These are phyloP conservation scores for Nothoprocta perdicaria DNA, from an alignment of 2,113 vertebrate species.

Conservation along the genomic window DNA sequence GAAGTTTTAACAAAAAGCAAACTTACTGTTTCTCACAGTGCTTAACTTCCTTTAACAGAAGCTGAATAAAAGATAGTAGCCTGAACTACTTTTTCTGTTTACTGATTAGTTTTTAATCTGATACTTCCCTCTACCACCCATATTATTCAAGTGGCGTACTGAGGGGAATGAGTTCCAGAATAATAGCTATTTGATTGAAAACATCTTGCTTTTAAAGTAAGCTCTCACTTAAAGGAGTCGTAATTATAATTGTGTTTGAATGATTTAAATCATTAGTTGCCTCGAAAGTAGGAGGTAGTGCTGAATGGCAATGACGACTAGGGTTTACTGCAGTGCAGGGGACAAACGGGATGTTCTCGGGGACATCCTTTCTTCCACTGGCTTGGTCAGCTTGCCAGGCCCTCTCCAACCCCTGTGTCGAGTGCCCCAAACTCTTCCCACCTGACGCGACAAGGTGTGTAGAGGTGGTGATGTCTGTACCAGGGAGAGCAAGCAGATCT, in stretches of 20 bases:
- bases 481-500: background rate
- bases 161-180: background rate
- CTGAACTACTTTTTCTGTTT: background rate
- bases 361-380: too few species aligned
- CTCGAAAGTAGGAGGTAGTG: too few species aligned
- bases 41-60: background rate
- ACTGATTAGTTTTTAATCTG: background rate
- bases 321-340: too few species aligned
- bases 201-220: background rate
- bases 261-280: background rate
- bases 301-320: too few species aligned
- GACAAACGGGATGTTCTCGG: too few species aligned
- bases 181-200: background rate
- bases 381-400: too few species aligned
- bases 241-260: background rate
- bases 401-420: too few species aligned
- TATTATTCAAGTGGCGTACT: background rate
- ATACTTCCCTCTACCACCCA: background rate
- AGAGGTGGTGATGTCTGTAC: background rate
- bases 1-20: accelerated
- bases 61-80: background rate
- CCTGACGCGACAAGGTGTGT: too few species aligned
- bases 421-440: too few species aligned
- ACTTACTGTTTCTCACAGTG: background rate
- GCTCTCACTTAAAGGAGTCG: background rate